A percentile compares a stretch with the other conserved stretches of the same genome.
Evolutionary conservation across 2,113 vertebrate genomes (phyloP).

Genomic region (Laterallus jamaicensis): DNA sequence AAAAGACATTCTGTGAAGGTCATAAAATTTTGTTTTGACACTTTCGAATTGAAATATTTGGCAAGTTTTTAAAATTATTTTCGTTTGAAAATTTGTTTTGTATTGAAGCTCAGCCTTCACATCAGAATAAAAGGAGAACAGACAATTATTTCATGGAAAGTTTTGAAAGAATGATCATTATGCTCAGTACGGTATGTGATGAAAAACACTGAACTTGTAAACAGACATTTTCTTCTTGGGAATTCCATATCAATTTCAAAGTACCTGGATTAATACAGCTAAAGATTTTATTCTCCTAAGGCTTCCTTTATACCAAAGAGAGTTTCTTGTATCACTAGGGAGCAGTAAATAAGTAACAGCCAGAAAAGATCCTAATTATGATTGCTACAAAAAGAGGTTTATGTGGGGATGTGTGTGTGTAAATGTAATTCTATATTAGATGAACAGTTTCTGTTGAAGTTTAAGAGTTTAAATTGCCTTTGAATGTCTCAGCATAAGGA

Average conservation of each 20-base stretch:
- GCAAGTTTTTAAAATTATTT: neutral
- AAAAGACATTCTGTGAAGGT: slow-evolving; percentile 1
- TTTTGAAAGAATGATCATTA: neutral
- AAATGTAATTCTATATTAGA: neutral
- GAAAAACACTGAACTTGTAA: neutral
- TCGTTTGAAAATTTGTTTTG: neutral
- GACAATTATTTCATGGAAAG: neutral
- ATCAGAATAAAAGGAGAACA: neutral
- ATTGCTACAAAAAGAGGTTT: neutral
- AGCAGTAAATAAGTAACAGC: neutral
- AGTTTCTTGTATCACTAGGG: neutral
- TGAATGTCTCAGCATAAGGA: neutral
- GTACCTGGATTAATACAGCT: neutral
- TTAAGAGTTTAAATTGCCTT: neutral
- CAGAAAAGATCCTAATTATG: neutral
- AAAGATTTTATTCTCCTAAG: neutral
- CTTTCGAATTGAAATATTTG: slow-evolving; percentile 35
- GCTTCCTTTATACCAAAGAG: neutral
- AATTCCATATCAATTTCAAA: neutral
- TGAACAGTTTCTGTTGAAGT: neutral
- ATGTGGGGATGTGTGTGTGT: neutral
- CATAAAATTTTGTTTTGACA: slow-evolving; percentile 55
- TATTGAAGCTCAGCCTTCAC: neutral
- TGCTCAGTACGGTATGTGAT: neutral
- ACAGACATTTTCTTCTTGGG: neutral